Evolutionary conservation across 2,888 invertebrate species (phyloP).

Genomic region (Lepas anatifera): DNA sequence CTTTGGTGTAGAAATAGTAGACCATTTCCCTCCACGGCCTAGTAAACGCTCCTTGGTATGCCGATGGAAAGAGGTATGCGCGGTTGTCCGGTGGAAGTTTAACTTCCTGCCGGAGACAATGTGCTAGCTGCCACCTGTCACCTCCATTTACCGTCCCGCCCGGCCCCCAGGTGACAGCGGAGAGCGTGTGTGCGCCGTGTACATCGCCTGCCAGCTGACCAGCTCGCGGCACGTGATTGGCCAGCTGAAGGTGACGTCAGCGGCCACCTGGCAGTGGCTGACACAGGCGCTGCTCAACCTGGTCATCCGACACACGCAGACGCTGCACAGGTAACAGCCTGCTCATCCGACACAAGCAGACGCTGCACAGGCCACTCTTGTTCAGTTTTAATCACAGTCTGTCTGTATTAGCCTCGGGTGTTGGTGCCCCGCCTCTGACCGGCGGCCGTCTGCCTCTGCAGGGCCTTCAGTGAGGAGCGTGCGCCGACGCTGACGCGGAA

Average conservation of each 20-base stretch:
- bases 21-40: too few relatives aligned
- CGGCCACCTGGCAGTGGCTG: slow-evolving; percentile 2
- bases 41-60: too few relatives aligned
- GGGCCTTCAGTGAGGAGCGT: not conserved
- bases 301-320: not conserved
- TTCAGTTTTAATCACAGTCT: too few relatives aligned
- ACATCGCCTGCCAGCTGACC: not conserved
- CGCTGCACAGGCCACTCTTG: not conserved
- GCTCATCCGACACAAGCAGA: not conserved
- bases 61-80: too few relatives aligned
- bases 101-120: too few relatives aligned
- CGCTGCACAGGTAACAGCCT: not conserved
- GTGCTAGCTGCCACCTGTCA: too few relatives aligned
- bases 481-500: not conserved
- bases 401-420: too few relatives aligned
- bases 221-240: not conserved
- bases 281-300: not conserved
- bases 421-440: too few relatives aligned
- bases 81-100: too few relatives aligned
- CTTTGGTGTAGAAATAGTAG: too few relatives aligned
- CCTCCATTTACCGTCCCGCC: too few relatives aligned
- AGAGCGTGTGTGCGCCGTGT: not conserved
- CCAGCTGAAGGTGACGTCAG: not conserved
- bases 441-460: not conserved
- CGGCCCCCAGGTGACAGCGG: not conserved